phyloP scores from a whole-genome alignment of 1,140 invertebrate genomes.

The Danaus plexippus region DNA sequence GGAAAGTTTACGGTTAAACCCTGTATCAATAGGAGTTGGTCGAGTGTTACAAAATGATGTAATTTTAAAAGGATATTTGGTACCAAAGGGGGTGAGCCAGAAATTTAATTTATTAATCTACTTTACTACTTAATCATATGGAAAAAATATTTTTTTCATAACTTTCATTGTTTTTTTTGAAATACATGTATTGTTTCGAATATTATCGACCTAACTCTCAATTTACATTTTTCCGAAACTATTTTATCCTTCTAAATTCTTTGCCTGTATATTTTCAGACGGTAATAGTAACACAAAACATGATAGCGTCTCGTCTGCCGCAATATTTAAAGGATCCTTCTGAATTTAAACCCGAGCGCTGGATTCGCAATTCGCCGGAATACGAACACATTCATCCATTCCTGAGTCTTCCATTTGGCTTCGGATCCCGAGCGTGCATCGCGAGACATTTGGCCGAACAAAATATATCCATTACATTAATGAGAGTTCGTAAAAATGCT shows the following conservation, averaged over 20 bases:
- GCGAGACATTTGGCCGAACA: constrained; percentile 91
- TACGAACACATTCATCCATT: constrained; percentile 80
- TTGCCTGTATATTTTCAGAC: no score
- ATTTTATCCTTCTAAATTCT: no score
- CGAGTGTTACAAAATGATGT: constrained; percentile 83
- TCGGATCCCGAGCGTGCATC: constrained; percentile 89
- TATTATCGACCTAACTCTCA: no score
- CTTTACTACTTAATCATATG: no score
- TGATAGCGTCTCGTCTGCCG: constrained; percentile 79
- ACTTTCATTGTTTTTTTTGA: no score
- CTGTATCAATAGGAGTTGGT: constrained; percentile 86
- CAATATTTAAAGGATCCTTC: constrained; percentile 81
- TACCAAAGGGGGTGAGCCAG: constrained; percentile 85
- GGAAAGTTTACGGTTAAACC: constrained; percentile 87
- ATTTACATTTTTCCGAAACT: no score
- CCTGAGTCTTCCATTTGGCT: constrained; percentile 88
- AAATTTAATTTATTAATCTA: no score
- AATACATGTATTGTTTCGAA: no score
- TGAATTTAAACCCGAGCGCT: constrained; percentile 83
- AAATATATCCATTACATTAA: constrained; percentile 84
- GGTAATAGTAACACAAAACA: constrained; percentile 84
- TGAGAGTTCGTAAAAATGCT: constrained; percentile 74
- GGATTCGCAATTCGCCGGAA: constrained; percentile 72
- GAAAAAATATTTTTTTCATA: no score
- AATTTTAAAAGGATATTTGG: constrained; percentile 84